phyloP scores from a whole-genome alignment of 1,140 invertebrate species.

The Geopemphigus sp. region DNA sequence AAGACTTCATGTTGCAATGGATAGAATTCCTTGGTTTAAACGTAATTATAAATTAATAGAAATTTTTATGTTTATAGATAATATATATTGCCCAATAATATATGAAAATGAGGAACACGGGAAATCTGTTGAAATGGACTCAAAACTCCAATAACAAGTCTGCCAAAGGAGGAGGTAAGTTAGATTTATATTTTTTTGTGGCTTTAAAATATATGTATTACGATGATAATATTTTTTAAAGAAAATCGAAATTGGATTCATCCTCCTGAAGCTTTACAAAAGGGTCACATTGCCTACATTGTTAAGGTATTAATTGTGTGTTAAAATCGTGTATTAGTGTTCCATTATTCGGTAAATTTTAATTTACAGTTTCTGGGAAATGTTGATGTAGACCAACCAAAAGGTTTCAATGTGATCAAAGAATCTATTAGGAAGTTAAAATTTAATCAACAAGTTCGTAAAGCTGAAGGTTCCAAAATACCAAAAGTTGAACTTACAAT shows the following conservation, averaged over 20 bases:
- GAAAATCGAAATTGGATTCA: slow-evolving; percentile 84
- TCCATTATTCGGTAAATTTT: slow-evolving; percentile 43
- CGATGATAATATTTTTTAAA: slow-evolving; percentile 53
- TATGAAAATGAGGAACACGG: slow-evolving; percentile 44
- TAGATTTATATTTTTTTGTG: not conserved
- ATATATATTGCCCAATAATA: not conserved
- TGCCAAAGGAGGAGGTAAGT: slow-evolving; percentile 49
- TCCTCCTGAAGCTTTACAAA: slow-evolving; percentile 85
- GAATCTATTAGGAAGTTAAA: slow-evolving; percentile 92
- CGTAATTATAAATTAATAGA: too few species aligned
- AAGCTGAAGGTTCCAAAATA: slow-evolving; percentile 87
- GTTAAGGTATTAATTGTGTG: slow-evolving; percentile 76
- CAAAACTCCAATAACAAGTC: slow-evolving; percentile 51
- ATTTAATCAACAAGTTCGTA: slow-evolving; percentile 89
- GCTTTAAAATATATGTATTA: not conserved
- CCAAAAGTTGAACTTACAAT: slow-evolving; percentile 92
- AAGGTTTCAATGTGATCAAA: slow-evolving; percentile 95
- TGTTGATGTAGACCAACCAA: slow-evolving; percentile 89
- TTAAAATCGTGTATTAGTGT: not conserved
- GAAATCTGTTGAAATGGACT: slow-evolving; percentile 51
- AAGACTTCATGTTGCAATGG: too few species aligned
- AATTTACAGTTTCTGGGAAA: slow-evolving; percentile 82
- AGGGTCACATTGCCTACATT: slow-evolving; percentile 92
- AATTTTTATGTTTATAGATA: not conserved
- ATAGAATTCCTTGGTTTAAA: too few species aligned